phyloP scores from a whole-genome alignment of 2,797 vertebrate genomes.

The Spinibarbus caldwelli region DNA sequence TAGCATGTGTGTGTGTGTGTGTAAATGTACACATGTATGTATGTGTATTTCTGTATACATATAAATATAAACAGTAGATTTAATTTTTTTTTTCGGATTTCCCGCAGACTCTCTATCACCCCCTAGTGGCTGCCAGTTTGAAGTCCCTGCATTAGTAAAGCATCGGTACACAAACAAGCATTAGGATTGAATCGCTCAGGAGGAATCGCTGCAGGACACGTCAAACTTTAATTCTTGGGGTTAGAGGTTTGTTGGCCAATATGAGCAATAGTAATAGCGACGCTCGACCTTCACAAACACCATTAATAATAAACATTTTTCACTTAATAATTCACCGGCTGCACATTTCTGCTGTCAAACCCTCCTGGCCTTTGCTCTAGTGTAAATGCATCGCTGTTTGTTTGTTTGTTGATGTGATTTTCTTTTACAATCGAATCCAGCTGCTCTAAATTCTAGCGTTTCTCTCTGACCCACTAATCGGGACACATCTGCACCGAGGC shows the following conservation, averaged over 20 bases:
- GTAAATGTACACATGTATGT: no score
- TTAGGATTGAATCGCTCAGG: neutral
- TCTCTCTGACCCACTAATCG: constrained; percentile 21
- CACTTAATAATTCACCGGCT: neutral
- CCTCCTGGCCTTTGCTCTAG: neutral
- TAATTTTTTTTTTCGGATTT: no score
- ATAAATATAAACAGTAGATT: no score
- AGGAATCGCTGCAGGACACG: neutral
- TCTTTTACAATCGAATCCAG: neutral
- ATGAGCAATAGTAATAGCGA: neutral
- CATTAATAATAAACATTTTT: neutral
- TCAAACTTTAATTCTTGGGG: neutral
- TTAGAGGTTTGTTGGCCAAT: neutral
- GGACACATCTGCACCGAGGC: constrained; percentile 21
- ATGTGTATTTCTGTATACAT: no score
- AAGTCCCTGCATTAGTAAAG: neutral
- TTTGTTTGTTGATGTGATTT: neutral
- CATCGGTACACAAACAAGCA: neutral
- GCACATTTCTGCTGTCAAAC: neutral
- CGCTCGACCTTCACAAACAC: neutral
- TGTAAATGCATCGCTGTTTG: neutral
- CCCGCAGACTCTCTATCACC: neutral
- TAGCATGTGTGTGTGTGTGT: no score
- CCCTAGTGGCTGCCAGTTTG: neutral
- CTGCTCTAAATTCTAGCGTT: neutral